Evolutionary conservation across 2,888 invertebrate species (phyloP), one percentile per base, ranked within the genome.

Genomic region (Tachina grossa): DNA sequence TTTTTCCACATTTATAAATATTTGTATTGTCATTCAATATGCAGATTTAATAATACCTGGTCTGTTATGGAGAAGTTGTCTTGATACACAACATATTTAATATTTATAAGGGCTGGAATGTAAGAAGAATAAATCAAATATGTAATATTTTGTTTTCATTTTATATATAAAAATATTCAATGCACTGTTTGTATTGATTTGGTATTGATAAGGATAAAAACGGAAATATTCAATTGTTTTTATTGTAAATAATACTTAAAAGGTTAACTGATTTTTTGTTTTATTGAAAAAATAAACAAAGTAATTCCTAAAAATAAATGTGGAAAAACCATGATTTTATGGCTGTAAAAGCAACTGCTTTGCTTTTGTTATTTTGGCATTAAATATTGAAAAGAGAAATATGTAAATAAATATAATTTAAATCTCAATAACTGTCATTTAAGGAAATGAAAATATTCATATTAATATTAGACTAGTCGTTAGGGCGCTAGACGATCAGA

Each of bases 1-100:
- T 31, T 31, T 31, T 31, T 31, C 19, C 45, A 71, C 39, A 74
- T 74, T 74, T 61, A 49, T 39, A 61, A 59, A 47, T 39, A 59
- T 51, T 41, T 19, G 10, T 19, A 41, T 41, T 74, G 39, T 6
- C 41, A 74, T 22, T 57, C 51, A 77, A 68, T 14, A 68, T 77
- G 57, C 57, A 49, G 57, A 68, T 77, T 59, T 59, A 2, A 49
- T 1, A 31, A 53, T n/a, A 22, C 22, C 43, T 45, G 14, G 4
- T 39, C 47, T 49, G 3, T 6, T 59, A 39, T 39, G 66, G 55
- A 66, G 57, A 57, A 47, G 47, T 19, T 68, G 19, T 66, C 19
- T 16, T 16, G 45, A 31, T 14, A 11, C 13, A 10, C 13, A 45
- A 65, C 53, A 75, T 22, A 0, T 11, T 71, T 31, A 57, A 19